phyloP scores from a whole-genome alignment of 2,113 vertebrate genomes.

The Pelobates fuscus region DNA sequence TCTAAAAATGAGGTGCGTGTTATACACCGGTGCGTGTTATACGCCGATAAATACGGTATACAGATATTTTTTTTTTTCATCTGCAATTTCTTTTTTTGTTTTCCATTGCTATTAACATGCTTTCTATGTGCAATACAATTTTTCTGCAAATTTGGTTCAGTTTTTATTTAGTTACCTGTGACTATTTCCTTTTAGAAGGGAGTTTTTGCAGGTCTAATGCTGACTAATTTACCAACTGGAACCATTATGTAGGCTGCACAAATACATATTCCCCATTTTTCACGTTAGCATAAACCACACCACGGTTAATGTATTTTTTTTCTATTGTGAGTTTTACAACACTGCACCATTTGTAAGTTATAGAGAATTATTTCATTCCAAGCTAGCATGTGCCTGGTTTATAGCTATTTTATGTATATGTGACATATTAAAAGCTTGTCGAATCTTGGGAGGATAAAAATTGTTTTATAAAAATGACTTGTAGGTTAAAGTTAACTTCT shows the following conservation, averaged over 20 bases:
- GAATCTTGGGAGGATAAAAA: constrained; percentile 33
- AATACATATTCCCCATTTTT: neutral
- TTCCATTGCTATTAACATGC: too few species aligned
- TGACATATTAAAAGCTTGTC: constrained; percentile 45
- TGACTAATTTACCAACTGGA: neutral
- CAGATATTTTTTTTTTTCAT: too few species aligned
- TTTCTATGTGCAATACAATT: too few species aligned
- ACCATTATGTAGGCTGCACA: neutral
- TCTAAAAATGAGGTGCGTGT: too few species aligned
- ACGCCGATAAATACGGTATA: too few species aligned
- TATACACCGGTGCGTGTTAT: too few species aligned
- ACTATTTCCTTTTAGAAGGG: neutral
- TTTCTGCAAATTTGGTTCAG: too few species aligned
- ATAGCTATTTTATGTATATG: constrained; percentile 33
- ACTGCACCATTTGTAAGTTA: constrained; percentile 44
- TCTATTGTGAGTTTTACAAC: neutral
- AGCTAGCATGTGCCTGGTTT: constrained; percentile 17
- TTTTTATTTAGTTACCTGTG: too few species aligned
- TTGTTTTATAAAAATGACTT: constrained; percentile 12
- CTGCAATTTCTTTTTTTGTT: too few species aligned
- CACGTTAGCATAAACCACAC: neutral
- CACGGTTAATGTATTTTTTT: neutral
- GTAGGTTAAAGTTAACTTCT: constrained; percentile 1
- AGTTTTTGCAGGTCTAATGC: neutral
- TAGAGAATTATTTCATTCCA: constrained; percentile 51